phyloP scores from a whole-genome alignment of 2,797 vertebrate species.

The Toxotes lorentzi region DNA sequence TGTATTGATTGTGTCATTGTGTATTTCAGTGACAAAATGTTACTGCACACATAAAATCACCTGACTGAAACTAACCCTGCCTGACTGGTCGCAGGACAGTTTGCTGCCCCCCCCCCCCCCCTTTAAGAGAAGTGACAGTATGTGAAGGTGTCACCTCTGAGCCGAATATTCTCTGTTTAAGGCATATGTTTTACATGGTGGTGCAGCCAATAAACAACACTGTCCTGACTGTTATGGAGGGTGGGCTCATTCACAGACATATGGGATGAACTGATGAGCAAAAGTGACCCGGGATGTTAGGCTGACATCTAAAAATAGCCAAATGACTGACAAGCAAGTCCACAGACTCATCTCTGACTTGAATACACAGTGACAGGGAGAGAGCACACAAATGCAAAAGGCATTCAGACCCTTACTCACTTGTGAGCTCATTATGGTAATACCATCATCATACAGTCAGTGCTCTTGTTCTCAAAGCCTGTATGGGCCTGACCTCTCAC shows the following conservation, averaged over 20 bases:
- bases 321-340: slow-evolving; percentile 17
- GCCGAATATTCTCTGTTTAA: slow-evolving; percentile 31
- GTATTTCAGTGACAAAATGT: neutral
- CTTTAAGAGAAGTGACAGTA: slow-evolving; percentile 14
- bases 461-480: slow-evolving; percentile 50
- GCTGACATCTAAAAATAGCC: slow-evolving; percentile 51
- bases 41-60: neutral
- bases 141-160: slow-evolving; percentile 25
- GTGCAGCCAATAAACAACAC: neutral
- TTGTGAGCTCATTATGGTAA: slow-evolving; percentile 59
- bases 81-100: slow-evolving; percentile 4
- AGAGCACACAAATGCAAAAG: slow-evolving; percentile 26
- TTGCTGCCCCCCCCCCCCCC: neutral
- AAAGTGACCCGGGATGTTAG: slow-evolving; percentile 22
- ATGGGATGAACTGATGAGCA: slow-evolving; percentile 29
- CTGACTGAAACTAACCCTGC: neutral
- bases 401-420: slow-evolving; percentile 33
- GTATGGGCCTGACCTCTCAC: slow-evolving; percentile 56
- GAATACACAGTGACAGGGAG: slow-evolving; percentile 42
- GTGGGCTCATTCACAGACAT: neutral
- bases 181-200: slow-evolving; percentile 21
- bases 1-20: slow-evolving; percentile 1
- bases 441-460: slow-evolving; percentile 54
- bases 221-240: neutral
- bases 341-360: slow-evolving; percentile 42